Conservation (phyloP, 2,888 invertebrate species). For the Drosophila yooni region DNA sequence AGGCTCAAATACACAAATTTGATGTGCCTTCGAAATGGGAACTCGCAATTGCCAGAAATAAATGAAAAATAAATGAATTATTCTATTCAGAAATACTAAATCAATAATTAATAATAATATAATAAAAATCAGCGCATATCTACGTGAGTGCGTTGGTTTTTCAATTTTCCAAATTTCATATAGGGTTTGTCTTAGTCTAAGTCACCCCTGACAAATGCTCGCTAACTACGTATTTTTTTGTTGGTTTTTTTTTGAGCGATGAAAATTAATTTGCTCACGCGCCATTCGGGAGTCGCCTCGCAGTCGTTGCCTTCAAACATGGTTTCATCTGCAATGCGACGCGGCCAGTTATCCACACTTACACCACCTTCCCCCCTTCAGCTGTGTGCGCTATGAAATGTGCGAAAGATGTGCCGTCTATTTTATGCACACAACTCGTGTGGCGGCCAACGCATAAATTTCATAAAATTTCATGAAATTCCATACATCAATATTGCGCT, state of each 20-base stretch:
- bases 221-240: background rate
- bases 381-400: conserved; percentile 31
- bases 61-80: background rate
- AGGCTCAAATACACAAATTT: background rate
- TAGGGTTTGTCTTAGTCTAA: conserved; percentile 9
- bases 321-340: conserved; percentile 77
- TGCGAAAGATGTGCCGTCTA: conserved; percentile 56
- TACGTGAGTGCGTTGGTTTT: background rate
- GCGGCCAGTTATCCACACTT: conserved; percentile 50
- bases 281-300: conserved; percentile 49
- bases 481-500: conserved; percentile 67
- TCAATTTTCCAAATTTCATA: background rate
- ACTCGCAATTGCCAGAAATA: background rate
- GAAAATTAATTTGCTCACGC: conserved; percentile 80
- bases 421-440: conserved; percentile 58
- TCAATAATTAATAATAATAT: too few species aligned
- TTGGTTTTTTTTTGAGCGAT: conserved; percentile 48
- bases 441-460: conserved; percentile 69
- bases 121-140: background rate
- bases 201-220: background rate
- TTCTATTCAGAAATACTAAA: background rate
- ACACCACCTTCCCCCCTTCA: background rate
- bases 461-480: conserved; percentile 67
- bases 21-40: background rate
- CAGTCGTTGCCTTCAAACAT: conserved; percentile 50